phyloP scores from a whole-genome alignment of 2,888 invertebrate species.

The Lypha dubia region DNA sequence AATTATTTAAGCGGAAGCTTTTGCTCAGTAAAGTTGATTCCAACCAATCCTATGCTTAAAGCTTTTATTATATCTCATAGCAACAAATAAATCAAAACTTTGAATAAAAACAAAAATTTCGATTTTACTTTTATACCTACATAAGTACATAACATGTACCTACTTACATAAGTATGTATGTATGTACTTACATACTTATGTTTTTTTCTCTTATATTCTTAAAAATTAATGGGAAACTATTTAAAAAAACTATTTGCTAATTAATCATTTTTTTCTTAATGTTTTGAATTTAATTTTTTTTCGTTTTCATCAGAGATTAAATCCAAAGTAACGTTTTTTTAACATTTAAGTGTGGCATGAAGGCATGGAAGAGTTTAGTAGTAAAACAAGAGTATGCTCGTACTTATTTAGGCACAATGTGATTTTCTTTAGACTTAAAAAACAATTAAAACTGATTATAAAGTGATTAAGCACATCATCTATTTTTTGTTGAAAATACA shows the following conservation, averaged over 20 bases:
- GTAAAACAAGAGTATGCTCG: background rate
- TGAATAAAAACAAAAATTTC: background rate
- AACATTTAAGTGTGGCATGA: slow-evolving; percentile 1
- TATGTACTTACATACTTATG: background rate
- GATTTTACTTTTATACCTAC: background rate
- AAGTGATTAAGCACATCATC: slow-evolving; percentile 64
- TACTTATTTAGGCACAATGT: background rate
- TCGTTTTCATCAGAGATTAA: background rate
- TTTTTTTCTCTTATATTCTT: background rate
- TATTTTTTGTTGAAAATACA: background rate
- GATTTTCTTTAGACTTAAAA: slow-evolving; percentile 14
- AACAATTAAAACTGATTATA: slow-evolving; percentile 58
- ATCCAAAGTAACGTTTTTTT: slow-evolving; percentile 11
- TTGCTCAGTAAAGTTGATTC: background rate
- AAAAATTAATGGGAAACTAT: no score
- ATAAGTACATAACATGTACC: background rate
- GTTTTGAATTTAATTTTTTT: background rate
- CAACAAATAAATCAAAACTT: background rate
- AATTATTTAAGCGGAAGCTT: background rate
- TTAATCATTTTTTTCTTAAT: slow-evolving; percentile 27
- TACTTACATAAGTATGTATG: background rate
- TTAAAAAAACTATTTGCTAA: slow-evolving; percentile 1
- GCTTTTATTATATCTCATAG: background rate
- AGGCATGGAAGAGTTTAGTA: slow-evolving; percentile 7
- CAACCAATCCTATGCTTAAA: background rate